Conservation (phyloP, 2,797 vertebrate genomes). For the Neosalanx taihuensis region DNA sequence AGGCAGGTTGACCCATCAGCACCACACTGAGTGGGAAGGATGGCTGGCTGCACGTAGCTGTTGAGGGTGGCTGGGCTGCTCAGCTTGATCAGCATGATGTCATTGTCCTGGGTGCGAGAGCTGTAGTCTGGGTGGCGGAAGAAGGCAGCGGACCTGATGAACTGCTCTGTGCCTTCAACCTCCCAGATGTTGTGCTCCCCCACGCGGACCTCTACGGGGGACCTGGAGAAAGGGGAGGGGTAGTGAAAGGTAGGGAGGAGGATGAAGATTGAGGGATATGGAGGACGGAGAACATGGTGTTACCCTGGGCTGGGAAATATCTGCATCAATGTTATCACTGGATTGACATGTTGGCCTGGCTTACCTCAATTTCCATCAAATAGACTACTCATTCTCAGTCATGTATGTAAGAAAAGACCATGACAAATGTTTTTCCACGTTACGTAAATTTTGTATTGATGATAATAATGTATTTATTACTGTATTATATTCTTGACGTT, state of each 20-base stretch:
- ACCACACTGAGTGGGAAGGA: slow-evolving; percentile 65
- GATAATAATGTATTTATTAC: neutral
- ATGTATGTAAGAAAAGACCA: neutral
- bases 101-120: slow-evolving; percentile 57
- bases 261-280: too few species aligned
- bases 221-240: slow-evolving; percentile 30
- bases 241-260: too few species aligned
- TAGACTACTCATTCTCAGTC: neutral
- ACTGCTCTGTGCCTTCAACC: slow-evolving; percentile 66
- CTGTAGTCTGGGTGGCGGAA: slow-evolving; percentile 69
- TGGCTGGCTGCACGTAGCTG: slow-evolving; percentile 40
- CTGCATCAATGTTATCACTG: neutral
- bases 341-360: neutral
- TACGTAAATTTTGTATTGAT: neutral
- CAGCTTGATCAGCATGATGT: slow-evolving; percentile 70
- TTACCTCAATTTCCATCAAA: neutral
- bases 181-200: slow-evolving; percentile 72
- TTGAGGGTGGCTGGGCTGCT: slow-evolving; percentile 54
- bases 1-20: slow-evolving; percentile 59
- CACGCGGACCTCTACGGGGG: slow-evolving; percentile 68
- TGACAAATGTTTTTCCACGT: neutral
- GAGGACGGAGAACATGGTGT: neutral
- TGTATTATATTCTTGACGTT: neutral
- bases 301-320: neutral
- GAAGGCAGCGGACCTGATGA: slow-evolving; percentile 59